Evolutionary conservation across 2,888 invertebrate species (phyloP).

Genomic region (Conomelus anceps): DNA sequence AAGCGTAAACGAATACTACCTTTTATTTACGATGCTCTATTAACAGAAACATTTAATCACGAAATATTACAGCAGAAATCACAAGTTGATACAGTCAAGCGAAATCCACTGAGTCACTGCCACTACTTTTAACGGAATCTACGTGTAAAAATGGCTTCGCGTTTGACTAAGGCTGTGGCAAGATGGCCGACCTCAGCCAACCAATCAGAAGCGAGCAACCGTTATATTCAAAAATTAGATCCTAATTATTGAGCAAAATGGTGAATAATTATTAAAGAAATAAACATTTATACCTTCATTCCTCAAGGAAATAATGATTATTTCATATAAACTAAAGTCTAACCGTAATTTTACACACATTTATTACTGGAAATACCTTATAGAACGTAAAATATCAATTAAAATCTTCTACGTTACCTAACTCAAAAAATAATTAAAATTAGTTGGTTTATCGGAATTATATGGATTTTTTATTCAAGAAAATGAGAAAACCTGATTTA

Average conservation of each 20-base stretch:
- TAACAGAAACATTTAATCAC: neutral
- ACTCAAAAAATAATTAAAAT: too few relatives aligned
- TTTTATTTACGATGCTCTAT: neutral
- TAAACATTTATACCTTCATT: too few relatives aligned
- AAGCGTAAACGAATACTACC: neutral
- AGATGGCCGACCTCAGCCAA: too few relatives aligned
- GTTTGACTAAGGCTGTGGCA: neutral
- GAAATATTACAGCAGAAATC: neutral
- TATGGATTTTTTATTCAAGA: too few relatives aligned
- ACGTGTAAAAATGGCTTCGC: neutral
- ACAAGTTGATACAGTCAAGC: conserved; percentile 7
- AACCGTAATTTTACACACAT: too few relatives aligned
- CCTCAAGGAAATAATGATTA: too few relatives aligned
- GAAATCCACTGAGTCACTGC: neutral
- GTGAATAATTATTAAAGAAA: neutral
- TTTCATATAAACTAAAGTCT: too few relatives aligned
- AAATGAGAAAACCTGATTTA: too few relatives aligned
- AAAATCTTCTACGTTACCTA: too few relatives aligned
- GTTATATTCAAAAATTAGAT: neutral
- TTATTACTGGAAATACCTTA: too few relatives aligned
- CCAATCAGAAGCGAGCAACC: neutral
- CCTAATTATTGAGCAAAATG: neutral
- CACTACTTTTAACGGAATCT: neutral
- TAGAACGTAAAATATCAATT: too few relatives aligned
- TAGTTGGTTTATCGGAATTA: too few relatives aligned